Conservation (phyloP, 2,113 vertebrate genomes). For the Stigmatopora nigra region DNA sequence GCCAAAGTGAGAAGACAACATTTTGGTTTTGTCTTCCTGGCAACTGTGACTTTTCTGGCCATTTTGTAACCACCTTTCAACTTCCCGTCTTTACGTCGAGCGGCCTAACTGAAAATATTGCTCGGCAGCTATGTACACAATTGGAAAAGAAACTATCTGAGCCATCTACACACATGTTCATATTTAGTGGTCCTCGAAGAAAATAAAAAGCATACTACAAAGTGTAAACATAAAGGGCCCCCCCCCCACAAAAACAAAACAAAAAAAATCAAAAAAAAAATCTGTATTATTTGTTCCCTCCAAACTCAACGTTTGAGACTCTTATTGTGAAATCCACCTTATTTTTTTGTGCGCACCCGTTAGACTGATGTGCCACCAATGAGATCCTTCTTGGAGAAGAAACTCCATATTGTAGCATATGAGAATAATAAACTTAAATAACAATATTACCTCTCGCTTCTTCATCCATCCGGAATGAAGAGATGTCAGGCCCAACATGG, state of each 20-base stretch:
- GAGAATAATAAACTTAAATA: slow-evolving; percentile 60
- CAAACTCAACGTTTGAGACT: slow-evolving; percentile 14
- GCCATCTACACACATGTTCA: slow-evolving; percentile 58
- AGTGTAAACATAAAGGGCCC: slow-evolving; percentile 55
- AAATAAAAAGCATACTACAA: slow-evolving; percentile 45
- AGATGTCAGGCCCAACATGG: slow-evolving; percentile 66
- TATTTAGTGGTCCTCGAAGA: slow-evolving; percentile 69
- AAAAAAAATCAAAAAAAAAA: too few species aligned
- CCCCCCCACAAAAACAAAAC: not conserved
- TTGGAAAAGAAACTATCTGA: slow-evolving; percentile 55
- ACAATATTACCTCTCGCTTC: slow-evolving; percentile 50
- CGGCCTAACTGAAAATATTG: slow-evolving; percentile 64
- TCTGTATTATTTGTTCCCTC: slow-evolving; percentile 24
- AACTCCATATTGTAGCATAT: slow-evolving; percentile 34
- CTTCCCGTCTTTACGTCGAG: slow-evolving; percentile 24
- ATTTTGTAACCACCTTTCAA: not conserved
- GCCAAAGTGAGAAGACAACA: slow-evolving; percentile 32
- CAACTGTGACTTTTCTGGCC: slow-evolving; percentile 18
- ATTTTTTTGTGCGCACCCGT: slow-evolving; percentile 51
- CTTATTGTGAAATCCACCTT: slow-evolving; percentile 40
- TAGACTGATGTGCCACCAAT: slow-evolving; percentile 41
- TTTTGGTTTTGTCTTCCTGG: slow-evolving; percentile 27
- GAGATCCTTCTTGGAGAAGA: slow-evolving; percentile 31
- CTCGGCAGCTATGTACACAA: slow-evolving; percentile 70
- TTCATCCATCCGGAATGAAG: slow-evolving; percentile 62